Evolutionary conservation across 2,113 vertebrate species (phyloP).

Genomic region (Oreocharis arfaki): DNA sequence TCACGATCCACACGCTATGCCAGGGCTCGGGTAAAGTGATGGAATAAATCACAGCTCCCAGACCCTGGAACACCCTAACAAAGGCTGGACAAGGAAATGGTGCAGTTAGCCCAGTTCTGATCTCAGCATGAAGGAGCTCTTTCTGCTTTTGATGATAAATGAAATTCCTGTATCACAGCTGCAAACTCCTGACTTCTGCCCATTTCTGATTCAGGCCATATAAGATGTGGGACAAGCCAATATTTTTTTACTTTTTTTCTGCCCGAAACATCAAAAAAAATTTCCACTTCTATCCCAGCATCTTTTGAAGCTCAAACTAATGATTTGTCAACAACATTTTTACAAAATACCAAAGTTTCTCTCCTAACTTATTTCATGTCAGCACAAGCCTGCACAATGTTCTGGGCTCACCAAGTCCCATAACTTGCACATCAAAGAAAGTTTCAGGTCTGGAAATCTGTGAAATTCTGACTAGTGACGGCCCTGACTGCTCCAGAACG

Average conservation of each 20-base stretch:
- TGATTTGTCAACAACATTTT: constrained; percentile 43
- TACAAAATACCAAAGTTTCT: constrained; percentile 2
- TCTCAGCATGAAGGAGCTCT: constrained; percentile 59
- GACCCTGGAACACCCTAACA: neutral
- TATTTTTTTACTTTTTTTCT: neutral
- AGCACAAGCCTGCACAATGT: neutral
- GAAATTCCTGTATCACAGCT: constrained; percentile 34
- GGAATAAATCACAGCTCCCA: constrained; percentile 17
- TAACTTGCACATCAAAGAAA: constrained; percentile 13
- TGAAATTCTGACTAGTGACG: neutral
- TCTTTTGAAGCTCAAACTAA: constrained; percentile 44
- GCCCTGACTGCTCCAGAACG: neutral
- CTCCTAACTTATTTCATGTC: neutral
- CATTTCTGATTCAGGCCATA: constrained; percentile 20
- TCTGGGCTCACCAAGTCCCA: neutral
- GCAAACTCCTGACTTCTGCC: constrained; percentile 3
- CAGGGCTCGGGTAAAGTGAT: neutral
- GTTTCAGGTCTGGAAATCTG: neutral
- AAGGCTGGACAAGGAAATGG: constrained; percentile 32
- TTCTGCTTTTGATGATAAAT: constrained; percentile 58
- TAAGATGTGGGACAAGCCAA: neutral
- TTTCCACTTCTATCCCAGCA: constrained; percentile 1
- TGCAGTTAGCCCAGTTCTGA: constrained; percentile 48
- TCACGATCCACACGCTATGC: neutral
- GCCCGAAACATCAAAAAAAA: neutral